Evolutionary conservation across 2,888 invertebrate genomes (phyloP).

Genomic region (Noctua fimbriata): DNA sequence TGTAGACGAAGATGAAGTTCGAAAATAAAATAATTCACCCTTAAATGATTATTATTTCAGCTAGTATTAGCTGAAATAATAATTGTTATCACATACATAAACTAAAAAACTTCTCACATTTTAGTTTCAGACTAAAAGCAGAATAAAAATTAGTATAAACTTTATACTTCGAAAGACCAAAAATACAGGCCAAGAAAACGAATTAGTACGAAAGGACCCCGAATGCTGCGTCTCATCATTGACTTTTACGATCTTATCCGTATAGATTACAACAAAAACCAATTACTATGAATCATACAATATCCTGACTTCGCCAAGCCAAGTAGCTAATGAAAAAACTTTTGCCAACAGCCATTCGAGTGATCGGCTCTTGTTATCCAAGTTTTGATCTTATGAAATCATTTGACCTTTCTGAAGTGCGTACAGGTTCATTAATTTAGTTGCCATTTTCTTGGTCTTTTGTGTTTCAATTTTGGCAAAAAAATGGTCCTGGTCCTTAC

Average conservation of each 20-base stretch:
- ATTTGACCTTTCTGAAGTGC: slow-evolving; percentile 59
- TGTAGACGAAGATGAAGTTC: neutral
- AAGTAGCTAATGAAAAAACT: slow-evolving; percentile 70
- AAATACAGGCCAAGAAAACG: slow-evolving; percentile 9
- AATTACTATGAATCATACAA: slow-evolving; percentile 70
- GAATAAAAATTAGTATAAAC: neutral
- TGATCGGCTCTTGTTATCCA: slow-evolving; percentile 58
- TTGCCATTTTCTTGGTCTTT: slow-evolving; percentile 29
- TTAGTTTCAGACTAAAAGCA: neutral
- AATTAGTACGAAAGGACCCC: neutral
- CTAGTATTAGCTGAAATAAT: slow-evolving; percentile 4
- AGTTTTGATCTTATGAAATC: slow-evolving; percentile 64
- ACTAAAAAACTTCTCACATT: slow-evolving; percentile 14
- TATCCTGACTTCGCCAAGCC: slow-evolving; percentile 60
- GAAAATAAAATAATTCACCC: neutral
- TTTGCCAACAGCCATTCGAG: slow-evolving; percentile 52
- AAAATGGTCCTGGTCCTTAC: slow-evolving; percentile 1
- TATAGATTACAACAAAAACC: slow-evolving; percentile 64
- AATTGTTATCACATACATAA: slow-evolving; percentile 7
- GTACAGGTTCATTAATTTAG: slow-evolving; percentile 47
- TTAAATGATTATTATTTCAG: too few relatives aligned
- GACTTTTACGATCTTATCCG: slow-evolving; percentile 51
- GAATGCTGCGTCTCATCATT: slow-evolving; percentile 32
- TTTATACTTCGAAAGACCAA: neutral
- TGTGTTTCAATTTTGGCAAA: slow-evolving; percentile 28